Evolutionary conservation across 1,140 invertebrate genomes (phyloP), one percentile per base, ranked within the genome.

Genomic region (Penaeus japonicus): DNA sequence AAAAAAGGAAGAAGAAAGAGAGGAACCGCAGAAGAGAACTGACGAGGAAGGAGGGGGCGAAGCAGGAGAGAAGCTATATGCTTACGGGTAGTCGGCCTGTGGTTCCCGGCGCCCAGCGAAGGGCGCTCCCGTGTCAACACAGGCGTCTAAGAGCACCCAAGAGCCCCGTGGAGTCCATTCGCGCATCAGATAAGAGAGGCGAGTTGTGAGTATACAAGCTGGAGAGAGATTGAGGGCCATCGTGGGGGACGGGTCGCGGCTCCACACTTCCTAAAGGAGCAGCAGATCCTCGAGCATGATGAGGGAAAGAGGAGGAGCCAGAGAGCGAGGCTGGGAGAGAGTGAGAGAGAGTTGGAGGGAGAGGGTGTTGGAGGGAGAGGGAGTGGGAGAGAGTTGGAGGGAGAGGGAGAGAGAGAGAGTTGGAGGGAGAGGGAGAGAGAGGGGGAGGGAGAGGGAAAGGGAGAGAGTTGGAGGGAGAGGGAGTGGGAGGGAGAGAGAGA

Each of bases 121-220:
- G 65, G 47, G 54, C 54, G 32, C 73, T 15, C 47, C 47, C 65
- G 62, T 84, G 82, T 84, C 82, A 84, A 84, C 82, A 84, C 47
- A 30, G 62, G 59, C 59, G 18, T 35, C 27, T 70, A 62, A 84
- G 82, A 84, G 82, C 18, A 47, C 47, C 39, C 22, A n/a, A 85
- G 83, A 70, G 65, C 17, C 65, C 83, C 65, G 65, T 47, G 47
- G 83, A 75, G 83, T 85, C 83, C 83, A 85, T 85, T 85, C 65
- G 75, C 65, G 83, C 83, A 85, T 85, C 83, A 85, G 83, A 85
- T 85, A 85, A 85, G 83, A 85, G 83, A 85, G 73, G 35, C 65
- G 83, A 85, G 83, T 85, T 85, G 83, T 75, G 83, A 85, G 83
- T 85, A 85, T 85, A 85, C 83, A 85, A 84, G 55, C 54, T 59